Conservation (phyloP, 37 sponge, comb jelly and placozoan species). For the Chondrosia reniformis region DNA sequence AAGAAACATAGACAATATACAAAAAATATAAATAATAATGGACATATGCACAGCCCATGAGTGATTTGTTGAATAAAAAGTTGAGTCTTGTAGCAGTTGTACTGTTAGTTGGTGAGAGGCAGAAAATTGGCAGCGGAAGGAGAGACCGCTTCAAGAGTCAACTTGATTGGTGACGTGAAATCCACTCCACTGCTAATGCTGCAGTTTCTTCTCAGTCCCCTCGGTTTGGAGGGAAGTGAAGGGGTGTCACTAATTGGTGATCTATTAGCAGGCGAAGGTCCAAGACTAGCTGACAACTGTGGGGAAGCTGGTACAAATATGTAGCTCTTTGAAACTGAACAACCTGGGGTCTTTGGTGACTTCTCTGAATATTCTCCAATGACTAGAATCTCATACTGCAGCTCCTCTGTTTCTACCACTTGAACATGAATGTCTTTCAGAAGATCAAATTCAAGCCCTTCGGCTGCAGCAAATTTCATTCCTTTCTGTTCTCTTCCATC, state of each 20-base stretch:
- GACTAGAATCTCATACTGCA: background rate
- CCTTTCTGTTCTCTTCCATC: background rate
- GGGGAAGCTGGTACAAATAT: background rate
- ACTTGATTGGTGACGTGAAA: background rate
- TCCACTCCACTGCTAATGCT: background rate
- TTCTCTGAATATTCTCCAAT: background rate
- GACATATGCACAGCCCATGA: too few species aligned
- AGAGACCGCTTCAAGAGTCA: background rate
- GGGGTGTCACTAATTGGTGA: background rate
- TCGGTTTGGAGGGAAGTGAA: background rate
- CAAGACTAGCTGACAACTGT: background rate
- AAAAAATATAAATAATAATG: too few species aligned
- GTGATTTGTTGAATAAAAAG: too few species aligned
- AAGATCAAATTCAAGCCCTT: background rate
- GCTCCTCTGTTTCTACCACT: background rate
- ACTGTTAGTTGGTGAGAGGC: conserved; percentile 1
- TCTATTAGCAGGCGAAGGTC: background rate
- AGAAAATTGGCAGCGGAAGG: background rate
- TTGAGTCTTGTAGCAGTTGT: too few species aligned
- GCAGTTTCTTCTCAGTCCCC: background rate
- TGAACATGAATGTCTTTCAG: background rate
- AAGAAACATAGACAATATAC: too few species aligned
- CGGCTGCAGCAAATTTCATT: conserved; percentile 8
- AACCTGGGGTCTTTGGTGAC: background rate
- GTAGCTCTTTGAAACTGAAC: background rate